phyloP scores from a whole-genome alignment of 2,113 vertebrate species.

The Vicugna pacos region DNA sequence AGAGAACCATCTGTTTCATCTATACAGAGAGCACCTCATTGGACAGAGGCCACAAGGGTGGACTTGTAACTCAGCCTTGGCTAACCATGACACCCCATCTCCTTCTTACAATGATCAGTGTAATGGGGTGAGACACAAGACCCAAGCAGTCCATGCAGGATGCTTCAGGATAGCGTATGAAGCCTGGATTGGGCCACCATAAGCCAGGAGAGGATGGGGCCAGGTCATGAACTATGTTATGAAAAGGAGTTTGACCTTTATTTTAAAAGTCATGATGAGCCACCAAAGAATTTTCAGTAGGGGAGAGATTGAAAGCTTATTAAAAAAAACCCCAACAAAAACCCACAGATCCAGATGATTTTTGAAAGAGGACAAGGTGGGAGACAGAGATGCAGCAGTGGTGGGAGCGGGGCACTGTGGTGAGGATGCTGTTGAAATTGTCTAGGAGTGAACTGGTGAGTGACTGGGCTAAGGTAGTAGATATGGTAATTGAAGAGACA shows the following conservation, averaged over 20 bases:
- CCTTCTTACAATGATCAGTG: not conserved
- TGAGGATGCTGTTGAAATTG: too few relatives aligned
- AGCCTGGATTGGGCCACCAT: fast-evolving
- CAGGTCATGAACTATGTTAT: not conserved
- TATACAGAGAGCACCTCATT: not conserved
- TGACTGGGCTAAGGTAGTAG: not conserved
- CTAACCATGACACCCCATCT: not conserved
- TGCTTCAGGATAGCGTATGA: fast-evolving
- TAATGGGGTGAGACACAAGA: too few relatives aligned
- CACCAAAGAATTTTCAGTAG: not conserved
- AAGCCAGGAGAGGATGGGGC: too few relatives aligned
- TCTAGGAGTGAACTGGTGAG: not conserved
- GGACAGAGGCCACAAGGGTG: not conserved
- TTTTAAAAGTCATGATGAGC: not conserved
- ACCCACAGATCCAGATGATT: not conserved
- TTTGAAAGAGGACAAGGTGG: not conserved
- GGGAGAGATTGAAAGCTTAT: not conserved
- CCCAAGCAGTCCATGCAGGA: not conserved
- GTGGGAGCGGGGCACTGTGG: fast-evolving
- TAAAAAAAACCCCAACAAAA: not conserved
- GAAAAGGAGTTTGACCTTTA: not conserved
- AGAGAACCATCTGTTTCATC: not conserved
- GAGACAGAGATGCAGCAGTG: not conserved
- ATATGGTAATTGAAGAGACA: not conserved
- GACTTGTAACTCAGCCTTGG: not conserved